Evolutionary conservation across 2,888 invertebrate species (phyloP).

Genomic region (Drosophila conformis): DNA sequence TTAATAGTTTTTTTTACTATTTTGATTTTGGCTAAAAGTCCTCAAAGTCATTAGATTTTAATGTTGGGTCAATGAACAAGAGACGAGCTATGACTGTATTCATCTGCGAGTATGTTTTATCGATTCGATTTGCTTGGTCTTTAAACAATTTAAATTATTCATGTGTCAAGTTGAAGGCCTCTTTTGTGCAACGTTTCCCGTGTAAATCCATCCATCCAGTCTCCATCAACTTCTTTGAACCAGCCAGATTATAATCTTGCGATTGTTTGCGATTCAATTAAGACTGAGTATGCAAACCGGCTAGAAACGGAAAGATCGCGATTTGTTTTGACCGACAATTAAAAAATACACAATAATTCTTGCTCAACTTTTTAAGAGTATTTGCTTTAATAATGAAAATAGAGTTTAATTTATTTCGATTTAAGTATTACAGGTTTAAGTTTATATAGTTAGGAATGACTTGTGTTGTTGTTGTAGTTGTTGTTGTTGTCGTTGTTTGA

Average conservation of each 20-base stretch:
- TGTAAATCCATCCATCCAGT: constrained; percentile 35
- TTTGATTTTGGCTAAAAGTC: constrained; percentile 27
- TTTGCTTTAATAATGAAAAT: constrained; percentile 42
- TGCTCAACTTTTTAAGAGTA: constrained; percentile 15
- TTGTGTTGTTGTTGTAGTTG: constrained; percentile 20
- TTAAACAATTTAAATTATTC: constrained; percentile 65
- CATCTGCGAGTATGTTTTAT: constrained; percentile 48
- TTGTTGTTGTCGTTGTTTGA: constrained; percentile 34
- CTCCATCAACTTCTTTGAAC: constrained; percentile 53
- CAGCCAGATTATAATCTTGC: constrained; percentile 48
- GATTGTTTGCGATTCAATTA: constrained; percentile 57
- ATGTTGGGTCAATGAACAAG: constrained; percentile 77
- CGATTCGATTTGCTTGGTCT: constrained; percentile 56
- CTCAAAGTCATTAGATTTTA: constrained; percentile 53
- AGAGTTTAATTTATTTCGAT: constrained; percentile 9
- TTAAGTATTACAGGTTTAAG: constrained; percentile 26
- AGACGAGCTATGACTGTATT: constrained; percentile 22
- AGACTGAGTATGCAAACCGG: constrained; percentile 53
- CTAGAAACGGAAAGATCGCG: constrained; percentile 57
- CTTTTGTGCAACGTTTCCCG: constrained; percentile 47
- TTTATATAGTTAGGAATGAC: constrained; percentile 3
- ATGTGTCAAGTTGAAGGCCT: constrained; percentile 75
- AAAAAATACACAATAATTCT: constrained; percentile 9
- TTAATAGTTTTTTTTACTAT: constrained; percentile 13
- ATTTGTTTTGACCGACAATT: constrained; percentile 3